Base-by-base conservation (phyloP, 2,888 invertebrate species). In the Gastrophysa polygoni region DNA sequence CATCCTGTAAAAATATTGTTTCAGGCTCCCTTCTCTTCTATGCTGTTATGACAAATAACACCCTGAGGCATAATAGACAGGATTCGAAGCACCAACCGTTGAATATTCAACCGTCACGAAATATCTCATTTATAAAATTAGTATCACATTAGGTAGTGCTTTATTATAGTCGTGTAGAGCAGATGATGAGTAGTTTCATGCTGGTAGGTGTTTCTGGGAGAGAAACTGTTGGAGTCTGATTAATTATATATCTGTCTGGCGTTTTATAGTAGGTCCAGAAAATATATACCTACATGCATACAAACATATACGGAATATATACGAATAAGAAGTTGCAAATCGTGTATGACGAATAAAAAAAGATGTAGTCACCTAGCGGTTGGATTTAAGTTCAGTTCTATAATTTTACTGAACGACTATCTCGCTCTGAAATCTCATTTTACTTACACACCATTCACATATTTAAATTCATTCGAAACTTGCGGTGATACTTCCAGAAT, bases 61-160 rank as follows among this genome's bases (percentile, higher is more conserved):
- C 20, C 54, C 0, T 17, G 14, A 54, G 54, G 54, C 54, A 20
- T 21, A 21, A 54, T 43, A 44, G 14, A 18, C 54, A 43, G 14
- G 43, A 43, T 44, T 54, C 20, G 11, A 43, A 24, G 43, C 10
- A 18, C 14, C 38, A 20, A 21, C 16, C 10, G 24, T 43, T 38
- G 16, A 38, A 54, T 43, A 43, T 28, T 18, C 21, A 52, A 43
- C 54, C 54, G 43, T 24, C 43, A 43, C 43, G 17, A 43, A 21
- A 21, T 11, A 38, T 29, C 54, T 43, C 54, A 54, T 54, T 54
- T 43, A 54, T 54, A 54, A 54, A 54, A 54, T 54, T 54, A 54
- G 54, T 54, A 43, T 54, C 54, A 43, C 54, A 44, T 54, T 43
- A 54, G 28, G 38, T 32, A 43, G 21, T 38, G 16, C 54, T 54